These are phyloP conservation scores for Anhinga anhinga DNA, from an alignment of 2,113 vertebrate genomes.

Conservation along the genomic window DNA sequence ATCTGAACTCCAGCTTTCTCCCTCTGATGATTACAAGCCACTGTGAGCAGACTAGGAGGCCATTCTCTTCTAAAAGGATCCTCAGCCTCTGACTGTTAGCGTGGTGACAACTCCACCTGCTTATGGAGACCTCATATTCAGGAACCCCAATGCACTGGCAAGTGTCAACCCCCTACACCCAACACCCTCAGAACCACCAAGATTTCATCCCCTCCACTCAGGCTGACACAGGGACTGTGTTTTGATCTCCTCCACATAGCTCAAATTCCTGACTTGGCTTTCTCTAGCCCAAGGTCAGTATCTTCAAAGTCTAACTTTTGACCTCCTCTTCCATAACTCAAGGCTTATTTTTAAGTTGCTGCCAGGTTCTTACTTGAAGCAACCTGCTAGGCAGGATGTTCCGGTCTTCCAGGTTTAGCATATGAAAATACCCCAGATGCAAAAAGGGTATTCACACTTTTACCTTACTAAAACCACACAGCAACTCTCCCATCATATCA, in stretches of 20 bases:
- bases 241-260: background rate
- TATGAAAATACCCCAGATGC: background rate
- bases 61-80: background rate
- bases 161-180: background rate
- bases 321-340: background rate
- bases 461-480: background rate
- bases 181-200: background rate
- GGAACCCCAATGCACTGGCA: background rate
- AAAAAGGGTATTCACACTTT: background rate
- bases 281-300: background rate
- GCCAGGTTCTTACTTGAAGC: background rate
- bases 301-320: background rate
- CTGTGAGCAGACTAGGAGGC: background rate
- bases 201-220: background rate
- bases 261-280: background rate
- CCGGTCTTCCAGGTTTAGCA: background rate
- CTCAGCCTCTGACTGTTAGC: background rate
- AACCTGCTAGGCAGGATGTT: background rate
- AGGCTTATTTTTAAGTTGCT: background rate
- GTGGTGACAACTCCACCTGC: background rate
- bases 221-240: background rate
- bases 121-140: background rate
- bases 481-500: background rate
- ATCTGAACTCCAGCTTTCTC: background rate
- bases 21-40: background rate